Evolutionary conservation across 2,113 vertebrate genomes (phyloP), one percentile per base, ranked within the genome.

Genomic region (Acrocephalus arundinaceus): DNA sequence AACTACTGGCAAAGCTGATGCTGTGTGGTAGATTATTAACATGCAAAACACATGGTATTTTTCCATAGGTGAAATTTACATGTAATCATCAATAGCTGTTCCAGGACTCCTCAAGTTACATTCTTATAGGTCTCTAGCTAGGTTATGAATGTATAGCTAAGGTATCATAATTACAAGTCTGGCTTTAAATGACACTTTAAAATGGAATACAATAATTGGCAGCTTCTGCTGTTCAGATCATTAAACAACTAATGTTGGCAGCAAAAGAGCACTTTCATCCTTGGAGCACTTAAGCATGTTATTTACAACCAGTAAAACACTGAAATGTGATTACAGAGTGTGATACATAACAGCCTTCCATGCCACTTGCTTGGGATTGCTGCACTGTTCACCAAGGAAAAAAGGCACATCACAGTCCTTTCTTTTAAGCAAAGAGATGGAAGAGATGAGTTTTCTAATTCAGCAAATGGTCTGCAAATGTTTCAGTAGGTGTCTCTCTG

Each of bases 221-320:
- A 97, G 74, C 86, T 92, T 97, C 96, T 97, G 85, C 67, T 96
- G 33, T 90, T 96, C 86, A 94, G 93, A 67, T 96, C 91, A 80
- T 97, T 97, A 94, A 97, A 95, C 94, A 89, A 67, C 84, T 95
- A 70, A 95, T 86, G 89, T 49, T 96, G 96, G 94, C 95, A 93
- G 91, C 76, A 88, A 71, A 97, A n/a, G 90, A 96, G 93, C 91
- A 66, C 27, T 97, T 96, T 90, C 89, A 85, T 88, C 88, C 93
- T 96, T 30, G 67, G 90, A 45, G 88, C 76, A 81, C 81, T 91
- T 45, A 6, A 24, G 52, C 46, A 5, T 95, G n/a, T 93, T 94
- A 94, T 97, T 97, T 97, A 96, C 95, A 93, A 91, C 87, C 86
- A 33, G 43, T 54, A 82, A 92, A 96, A 95, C 74, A 62, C 6